phyloP scores from a whole-genome alignment of 1,140 invertebrate species.

The Conus ventricosus region DNA sequence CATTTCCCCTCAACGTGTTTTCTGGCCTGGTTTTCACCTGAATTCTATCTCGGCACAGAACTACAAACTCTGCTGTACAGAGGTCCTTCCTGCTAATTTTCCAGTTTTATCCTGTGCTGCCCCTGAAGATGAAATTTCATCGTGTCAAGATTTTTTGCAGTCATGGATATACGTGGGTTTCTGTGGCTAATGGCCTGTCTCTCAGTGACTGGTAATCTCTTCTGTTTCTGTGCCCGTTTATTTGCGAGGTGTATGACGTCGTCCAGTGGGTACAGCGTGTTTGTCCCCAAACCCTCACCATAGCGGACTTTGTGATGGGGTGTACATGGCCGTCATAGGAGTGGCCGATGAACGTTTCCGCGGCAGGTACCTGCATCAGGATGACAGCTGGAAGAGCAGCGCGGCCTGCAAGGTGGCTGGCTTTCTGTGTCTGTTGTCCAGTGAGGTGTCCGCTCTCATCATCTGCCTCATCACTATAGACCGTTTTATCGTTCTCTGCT shows the following conservation, averaged over 20 bases:
- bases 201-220: constrained; percentile 50
- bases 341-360: constrained; percentile 52
- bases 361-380: constrained; percentile 56
- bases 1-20: background rate
- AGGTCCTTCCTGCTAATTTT: background rate
- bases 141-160: constrained; percentile 52
- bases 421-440: constrained; percentile 56
- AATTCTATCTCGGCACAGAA: background rate
- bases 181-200: constrained; percentile 49
- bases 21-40: background rate
- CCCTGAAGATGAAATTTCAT: constrained; percentile 45
- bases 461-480: constrained; percentile 63
- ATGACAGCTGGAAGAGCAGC: constrained; percentile 54
- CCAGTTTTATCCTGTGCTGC: background rate
- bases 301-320: constrained; percentile 65
- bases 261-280: constrained; percentile 29
- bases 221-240: constrained; percentile 16
- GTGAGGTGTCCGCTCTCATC: constrained; percentile 58
- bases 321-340: constrained; percentile 64
- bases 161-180: constrained; percentile 35
- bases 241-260: background rate
- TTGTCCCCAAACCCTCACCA: constrained; percentile 56
- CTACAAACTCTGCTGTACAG: background rate
- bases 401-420: constrained; percentile 55
- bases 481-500: constrained; percentile 56